phyloP scores from a whole-genome alignment of 1,140 invertebrate genomes.

The Nasonia longicornis region DNA sequence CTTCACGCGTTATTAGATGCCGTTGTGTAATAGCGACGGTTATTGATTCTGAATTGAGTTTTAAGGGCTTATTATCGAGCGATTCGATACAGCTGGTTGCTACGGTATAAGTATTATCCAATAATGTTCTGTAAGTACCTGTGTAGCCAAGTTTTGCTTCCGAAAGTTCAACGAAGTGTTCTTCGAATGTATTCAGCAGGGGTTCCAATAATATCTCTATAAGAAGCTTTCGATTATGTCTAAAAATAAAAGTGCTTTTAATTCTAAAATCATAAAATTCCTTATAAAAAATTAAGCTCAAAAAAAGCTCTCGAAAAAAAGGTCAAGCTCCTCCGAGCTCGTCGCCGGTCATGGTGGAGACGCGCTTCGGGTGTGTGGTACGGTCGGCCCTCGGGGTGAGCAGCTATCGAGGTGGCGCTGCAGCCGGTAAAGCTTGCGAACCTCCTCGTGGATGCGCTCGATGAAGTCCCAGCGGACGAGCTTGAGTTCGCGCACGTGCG shows the following conservation, averaged over 20 bases:
- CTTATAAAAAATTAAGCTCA: too few species aligned
- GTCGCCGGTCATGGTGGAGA: constrained; percentile 31
- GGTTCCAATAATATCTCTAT: too few species aligned
- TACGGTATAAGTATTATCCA: neutral
- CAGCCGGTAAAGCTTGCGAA: constrained; percentile 7
- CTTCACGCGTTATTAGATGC: too few species aligned
- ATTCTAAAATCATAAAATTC: neutral
- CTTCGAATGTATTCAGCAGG: too few species aligned
- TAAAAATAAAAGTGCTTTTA: neutral
- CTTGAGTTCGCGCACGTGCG: constrained; percentile 33
- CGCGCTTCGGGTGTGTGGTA: constrained; percentile 22
- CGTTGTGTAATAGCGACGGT: too few species aligned
- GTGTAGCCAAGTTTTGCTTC: too few species aligned
- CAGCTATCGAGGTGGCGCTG: constrained; percentile 40
- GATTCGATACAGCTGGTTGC: neutral
- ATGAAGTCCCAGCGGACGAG: constrained; percentile 33
- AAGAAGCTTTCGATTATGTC: too few species aligned
- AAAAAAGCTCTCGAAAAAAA: neutral
- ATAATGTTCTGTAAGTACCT: neutral
- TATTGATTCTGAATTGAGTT: too few species aligned
- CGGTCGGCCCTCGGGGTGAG: neutral
- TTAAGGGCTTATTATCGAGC: too few species aligned
- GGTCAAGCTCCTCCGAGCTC: neutral
- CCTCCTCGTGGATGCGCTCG: constrained; percentile 31
- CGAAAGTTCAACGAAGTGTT: too few species aligned